phyloP scores from a whole-genome alignment of 2,888 invertebrate genomes.

The Harmothoe impar region DNA sequence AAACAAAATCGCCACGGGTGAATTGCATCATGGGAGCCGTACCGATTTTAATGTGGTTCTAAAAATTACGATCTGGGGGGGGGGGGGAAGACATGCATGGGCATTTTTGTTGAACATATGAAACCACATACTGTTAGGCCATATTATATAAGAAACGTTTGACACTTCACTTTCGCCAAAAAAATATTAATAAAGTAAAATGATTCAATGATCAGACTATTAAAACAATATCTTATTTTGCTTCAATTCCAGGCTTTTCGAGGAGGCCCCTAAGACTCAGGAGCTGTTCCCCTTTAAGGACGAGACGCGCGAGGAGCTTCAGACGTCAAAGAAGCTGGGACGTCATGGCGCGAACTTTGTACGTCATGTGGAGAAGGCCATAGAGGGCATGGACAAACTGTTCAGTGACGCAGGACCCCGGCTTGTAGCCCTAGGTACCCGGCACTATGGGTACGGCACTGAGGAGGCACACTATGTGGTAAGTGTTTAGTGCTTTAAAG shows the following conservation, averaged over 20 bases:
- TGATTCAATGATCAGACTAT: background rate
- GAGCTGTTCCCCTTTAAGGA: slow-evolving; percentile 22
- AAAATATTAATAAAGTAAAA: no score
- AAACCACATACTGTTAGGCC: no score
- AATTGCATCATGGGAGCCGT: no score
- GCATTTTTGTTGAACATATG: no score
- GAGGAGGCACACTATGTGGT: slow-evolving; percentile 35
- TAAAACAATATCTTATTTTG: background rate
- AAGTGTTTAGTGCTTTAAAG: background rate
- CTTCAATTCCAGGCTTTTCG: slow-evolving; percentile 10
- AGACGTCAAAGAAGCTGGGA: slow-evolving; percentile 33
- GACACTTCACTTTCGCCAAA: no score
- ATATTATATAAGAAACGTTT: no score
- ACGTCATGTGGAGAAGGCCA: slow-evolving; percentile 15
- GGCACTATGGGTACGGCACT: slow-evolving; percentile 34
- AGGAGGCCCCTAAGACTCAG: slow-evolving; percentile 12
- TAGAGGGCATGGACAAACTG: slow-evolving; percentile 33
- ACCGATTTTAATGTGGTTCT: no score
- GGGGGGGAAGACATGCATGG: no score
- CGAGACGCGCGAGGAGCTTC: slow-evolving; percentile 2
- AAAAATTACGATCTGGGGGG: no score
- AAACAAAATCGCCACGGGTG: no score
- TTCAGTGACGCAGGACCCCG: slow-evolving; percentile 9
- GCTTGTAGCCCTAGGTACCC: background rate
- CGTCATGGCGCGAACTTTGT: slow-evolving; percentile 55